Conservation (phyloP, 2,888 invertebrate genomes). For the Schrankia costaestrigalis region DNA sequence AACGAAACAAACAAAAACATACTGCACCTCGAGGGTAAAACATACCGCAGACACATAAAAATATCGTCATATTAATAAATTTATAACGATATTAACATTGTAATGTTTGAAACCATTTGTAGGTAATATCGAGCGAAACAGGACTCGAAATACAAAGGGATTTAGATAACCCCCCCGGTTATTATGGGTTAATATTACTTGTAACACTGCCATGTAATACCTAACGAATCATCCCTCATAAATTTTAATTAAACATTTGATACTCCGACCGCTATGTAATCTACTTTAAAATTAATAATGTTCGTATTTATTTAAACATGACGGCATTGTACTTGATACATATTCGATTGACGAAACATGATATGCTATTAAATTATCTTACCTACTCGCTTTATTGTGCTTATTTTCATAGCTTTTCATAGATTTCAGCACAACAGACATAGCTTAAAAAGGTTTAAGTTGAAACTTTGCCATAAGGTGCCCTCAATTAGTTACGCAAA, state of each 20-base stretch:
- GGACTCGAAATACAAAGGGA: conserved; percentile 47
- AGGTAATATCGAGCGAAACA: conserved; percentile 27
- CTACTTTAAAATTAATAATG: conserved; percentile 44
- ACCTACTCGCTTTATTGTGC: not conserved
- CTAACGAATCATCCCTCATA: conserved; percentile 56
- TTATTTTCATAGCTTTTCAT: no score
- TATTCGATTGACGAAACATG: not conserved
- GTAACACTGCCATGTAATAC: conserved; percentile 46
- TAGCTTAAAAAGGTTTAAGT: no score
- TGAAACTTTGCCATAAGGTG: no score
- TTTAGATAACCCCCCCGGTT: conserved; percentile 45
- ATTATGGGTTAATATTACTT: conserved; percentile 55
- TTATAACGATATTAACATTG: conserved; percentile 1
- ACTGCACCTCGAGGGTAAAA: no score
- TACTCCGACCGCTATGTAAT: conserved; percentile 43
- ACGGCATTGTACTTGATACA: conserved; percentile 9
- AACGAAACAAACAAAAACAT: no score
- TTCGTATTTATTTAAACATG: conserved; percentile 34
- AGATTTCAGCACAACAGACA: no score
- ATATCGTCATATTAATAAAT: not conserved
- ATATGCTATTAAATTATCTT: no score
- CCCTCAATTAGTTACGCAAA: no score
- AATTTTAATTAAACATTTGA: conserved; percentile 70
- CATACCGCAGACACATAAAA: no score
- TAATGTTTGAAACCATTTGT: conserved; percentile 29